Base-by-base conservation (phyloP, 2,888 invertebrate genomes). In the Metellina segmentata region DNA sequence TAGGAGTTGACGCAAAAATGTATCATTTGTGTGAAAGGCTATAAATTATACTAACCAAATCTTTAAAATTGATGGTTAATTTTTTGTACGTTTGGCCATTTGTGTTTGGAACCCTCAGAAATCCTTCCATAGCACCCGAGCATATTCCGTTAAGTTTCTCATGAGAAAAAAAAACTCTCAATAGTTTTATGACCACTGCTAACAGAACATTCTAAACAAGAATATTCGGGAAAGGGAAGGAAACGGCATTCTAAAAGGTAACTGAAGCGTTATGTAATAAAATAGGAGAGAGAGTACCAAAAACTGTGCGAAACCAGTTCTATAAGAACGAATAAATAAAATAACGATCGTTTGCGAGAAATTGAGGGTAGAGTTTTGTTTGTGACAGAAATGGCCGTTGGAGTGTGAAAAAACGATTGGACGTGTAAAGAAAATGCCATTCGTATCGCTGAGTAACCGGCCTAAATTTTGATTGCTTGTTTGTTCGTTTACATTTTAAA, bases 301-400 rank as follows among this genome's bases (percentile, higher is more conserved):
- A 69, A 11, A 79, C 61, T 19, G 53, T 7, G n/a, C 19, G 53
- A 34, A 85, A 83, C 74, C 34, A 53, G 75, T 52, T 85, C 53
- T 61, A 61, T 61, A 69, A 81, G 48, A 81, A 81, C 13, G 34
- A 61, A 70, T 19, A 82, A 82, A 82, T 11, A 71, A 71, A 82
- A 69, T 49, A 7, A 16, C 13, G 20, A 20, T 49, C 48, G 34
- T 19, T 51, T 48, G 34, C 49, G 49, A n/a, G 49, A 69, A 78
- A 70, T 77, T 19, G 49, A 75, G 77, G 19, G 49, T 86, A 77
- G 85, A 86, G 49, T 53, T 34, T 81, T 78, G 19, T 86, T 78
- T 86, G 69, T 86, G 70, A 70, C 85, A 78, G 82, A 82, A 86
- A 78, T 78, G 70, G 34, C 61, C 48, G 49, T 13, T 77, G 34